Evolutionary conservation across 2,113 vertebrate species (phyloP).

Genomic region (Haemorhous mexicanus): DNA sequence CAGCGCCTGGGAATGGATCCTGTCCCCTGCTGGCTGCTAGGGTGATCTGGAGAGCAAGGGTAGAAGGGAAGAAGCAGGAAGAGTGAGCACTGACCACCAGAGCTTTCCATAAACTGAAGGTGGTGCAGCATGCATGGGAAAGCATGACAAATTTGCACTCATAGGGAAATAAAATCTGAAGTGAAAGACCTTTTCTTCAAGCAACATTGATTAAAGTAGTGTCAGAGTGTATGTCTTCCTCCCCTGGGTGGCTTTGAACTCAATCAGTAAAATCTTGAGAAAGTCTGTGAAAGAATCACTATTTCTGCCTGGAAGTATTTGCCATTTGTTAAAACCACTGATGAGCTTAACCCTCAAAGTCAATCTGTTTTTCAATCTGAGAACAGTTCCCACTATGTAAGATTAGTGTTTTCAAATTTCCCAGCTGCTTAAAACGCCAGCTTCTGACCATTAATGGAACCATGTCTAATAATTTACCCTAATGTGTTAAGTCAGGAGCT

Average conservation of each 20-base stretch:
- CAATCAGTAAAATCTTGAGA: neutral
- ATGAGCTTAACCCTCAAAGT: neutral
- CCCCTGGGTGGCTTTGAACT: neutral
- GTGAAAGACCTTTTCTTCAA: neutral
- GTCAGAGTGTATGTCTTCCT: neutral
- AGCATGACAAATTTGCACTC: neutral
- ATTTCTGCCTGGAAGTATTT: neutral
- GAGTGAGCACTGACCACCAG: neutral
- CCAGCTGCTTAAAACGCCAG: neutral
- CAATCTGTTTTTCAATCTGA: neutral
- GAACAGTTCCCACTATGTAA: neutral
- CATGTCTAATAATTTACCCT: neutral
- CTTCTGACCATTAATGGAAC: neutral
- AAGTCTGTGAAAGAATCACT: neutral
- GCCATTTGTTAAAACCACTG: neutral
- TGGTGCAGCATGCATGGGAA: neutral
- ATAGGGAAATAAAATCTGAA: neutral
- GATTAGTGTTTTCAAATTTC: neutral
- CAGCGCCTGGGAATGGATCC: neutral
- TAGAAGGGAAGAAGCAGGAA: neutral
- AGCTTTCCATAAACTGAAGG: neutral
- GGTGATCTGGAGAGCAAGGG: neutral
- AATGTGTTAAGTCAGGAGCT: neutral
- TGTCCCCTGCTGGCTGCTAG: neutral
- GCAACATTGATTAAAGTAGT: neutral